Evolutionary conservation across 2,113 vertebrate genomes (phyloP).

Genomic region (Panthera uncia): DNA sequence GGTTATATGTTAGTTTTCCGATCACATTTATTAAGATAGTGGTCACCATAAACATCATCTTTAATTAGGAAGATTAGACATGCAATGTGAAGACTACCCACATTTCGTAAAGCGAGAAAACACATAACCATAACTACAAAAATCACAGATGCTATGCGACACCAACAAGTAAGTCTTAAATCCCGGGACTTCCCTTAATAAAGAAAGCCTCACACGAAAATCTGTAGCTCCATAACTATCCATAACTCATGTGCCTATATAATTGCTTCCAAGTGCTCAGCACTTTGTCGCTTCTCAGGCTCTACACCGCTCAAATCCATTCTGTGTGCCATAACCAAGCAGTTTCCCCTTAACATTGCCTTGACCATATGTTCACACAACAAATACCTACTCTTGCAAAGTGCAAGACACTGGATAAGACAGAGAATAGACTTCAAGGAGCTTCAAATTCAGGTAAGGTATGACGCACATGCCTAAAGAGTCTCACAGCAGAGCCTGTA

Average conservation of each 20-base stretch:
- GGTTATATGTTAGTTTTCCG: background rate
- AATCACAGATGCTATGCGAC: background rate
- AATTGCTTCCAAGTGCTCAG: background rate
- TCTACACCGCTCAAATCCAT: background rate
- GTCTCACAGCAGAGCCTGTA: background rate
- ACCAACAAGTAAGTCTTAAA: background rate
- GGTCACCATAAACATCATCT: background rate
- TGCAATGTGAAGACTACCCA: background rate
- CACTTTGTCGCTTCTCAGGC: background rate
- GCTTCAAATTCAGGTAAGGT: background rate
- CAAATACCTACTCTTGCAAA: background rate
- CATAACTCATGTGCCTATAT: background rate
- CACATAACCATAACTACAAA: background rate
- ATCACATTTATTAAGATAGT: background rate
- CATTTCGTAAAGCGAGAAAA: background rate
- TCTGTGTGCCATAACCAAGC: background rate
- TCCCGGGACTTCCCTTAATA: background rate
- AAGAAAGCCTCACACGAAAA: background rate
- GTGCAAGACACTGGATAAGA: background rate
- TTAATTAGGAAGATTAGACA: background rate
- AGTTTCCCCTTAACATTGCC: background rate
- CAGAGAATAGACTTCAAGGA: background rate
- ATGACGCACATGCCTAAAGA: background rate
- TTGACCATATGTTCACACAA: background rate
- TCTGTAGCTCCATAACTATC: background rate